phyloP scores from a whole-genome alignment of 2,888 invertebrate species.

The Pyrocoelia pectoralis region DNA sequence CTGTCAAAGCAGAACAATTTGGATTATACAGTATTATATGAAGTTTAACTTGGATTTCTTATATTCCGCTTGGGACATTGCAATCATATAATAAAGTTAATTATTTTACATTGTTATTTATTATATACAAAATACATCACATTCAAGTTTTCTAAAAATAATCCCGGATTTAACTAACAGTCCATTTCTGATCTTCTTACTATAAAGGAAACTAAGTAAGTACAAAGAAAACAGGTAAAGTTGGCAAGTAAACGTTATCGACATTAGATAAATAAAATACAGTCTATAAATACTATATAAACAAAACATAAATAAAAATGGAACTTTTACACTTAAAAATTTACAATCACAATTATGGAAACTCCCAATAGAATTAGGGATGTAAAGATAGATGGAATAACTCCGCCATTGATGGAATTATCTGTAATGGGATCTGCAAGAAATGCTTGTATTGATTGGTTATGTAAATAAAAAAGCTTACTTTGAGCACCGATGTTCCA shows the following conservation, averaged over 20 bases:
- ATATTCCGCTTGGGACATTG: too few relatives aligned
- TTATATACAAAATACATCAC: constrained; percentile 1
- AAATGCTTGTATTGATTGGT: background rate
- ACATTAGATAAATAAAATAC: constrained; percentile 29
- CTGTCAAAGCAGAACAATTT: too few relatives aligned
- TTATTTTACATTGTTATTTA: background rate
- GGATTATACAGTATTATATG: too few relatives aligned
- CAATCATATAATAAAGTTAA: background rate
- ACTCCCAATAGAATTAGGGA: background rate
- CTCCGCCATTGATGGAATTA: constrained; percentile 30
- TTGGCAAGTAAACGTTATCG: constrained; percentile 28
- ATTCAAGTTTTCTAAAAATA: background rate
- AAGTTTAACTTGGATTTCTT: too few relatives aligned
- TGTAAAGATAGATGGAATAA: background rate
- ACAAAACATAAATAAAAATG: constrained; percentile 3
- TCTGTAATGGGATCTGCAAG: constrained; percentile 39
- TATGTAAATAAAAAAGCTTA: constrained; percentile 25
- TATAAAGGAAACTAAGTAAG: background rate
- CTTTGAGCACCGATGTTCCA: constrained; percentile 45
- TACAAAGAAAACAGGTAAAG: constrained; percentile 23
- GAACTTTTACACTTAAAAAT: constrained; percentile 6
- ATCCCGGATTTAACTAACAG: background rate
- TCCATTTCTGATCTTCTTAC: background rate
- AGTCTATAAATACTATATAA: constrained; percentile 23
- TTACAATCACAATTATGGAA: constrained; percentile 5